Conservation (phyloP, 2,797 vertebrate species). For the Channallabes apus region DNA sequence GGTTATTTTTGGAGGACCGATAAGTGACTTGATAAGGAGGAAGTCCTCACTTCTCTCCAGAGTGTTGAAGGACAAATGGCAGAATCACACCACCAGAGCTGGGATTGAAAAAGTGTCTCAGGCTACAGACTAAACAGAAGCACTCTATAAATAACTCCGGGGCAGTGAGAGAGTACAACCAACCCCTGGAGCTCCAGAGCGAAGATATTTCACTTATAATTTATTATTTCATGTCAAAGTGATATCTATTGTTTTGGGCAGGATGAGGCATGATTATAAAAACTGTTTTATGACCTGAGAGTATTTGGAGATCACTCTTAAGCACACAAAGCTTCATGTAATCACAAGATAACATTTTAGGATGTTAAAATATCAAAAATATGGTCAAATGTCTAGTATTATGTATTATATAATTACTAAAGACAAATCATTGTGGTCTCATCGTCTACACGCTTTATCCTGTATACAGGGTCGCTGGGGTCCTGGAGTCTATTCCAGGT, state of each 20-base stretch:
- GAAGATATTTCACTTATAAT: not conserved
- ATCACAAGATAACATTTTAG: not conserved
- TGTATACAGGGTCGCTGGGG: no score
- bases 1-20: conserved; percentile 38
- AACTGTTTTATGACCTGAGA: no score
- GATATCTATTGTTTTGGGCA: not conserved
- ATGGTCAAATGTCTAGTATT: not conserved
- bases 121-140: conserved; percentile 52
- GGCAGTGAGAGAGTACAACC: not conserved
- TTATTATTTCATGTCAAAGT: not conserved
- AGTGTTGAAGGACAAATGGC: conserved; percentile 48
- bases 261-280: not conserved
- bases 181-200: conserved; percentile 19
- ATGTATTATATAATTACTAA: not conserved
- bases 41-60: not conserved
- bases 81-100: conserved; percentile 41
- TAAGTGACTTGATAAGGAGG: conserved; percentile 50
- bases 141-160: conserved; percentile 54
- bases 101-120: conserved; percentile 22
- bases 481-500: no score
- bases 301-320: not conserved
- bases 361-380: not conserved
- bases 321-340: not conserved
- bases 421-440: not conserved
- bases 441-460: no score